Evolutionary conservation across 2,113 vertebrate genomes (phyloP).

Genomic region (Cochlearius cochlearius): DNA sequence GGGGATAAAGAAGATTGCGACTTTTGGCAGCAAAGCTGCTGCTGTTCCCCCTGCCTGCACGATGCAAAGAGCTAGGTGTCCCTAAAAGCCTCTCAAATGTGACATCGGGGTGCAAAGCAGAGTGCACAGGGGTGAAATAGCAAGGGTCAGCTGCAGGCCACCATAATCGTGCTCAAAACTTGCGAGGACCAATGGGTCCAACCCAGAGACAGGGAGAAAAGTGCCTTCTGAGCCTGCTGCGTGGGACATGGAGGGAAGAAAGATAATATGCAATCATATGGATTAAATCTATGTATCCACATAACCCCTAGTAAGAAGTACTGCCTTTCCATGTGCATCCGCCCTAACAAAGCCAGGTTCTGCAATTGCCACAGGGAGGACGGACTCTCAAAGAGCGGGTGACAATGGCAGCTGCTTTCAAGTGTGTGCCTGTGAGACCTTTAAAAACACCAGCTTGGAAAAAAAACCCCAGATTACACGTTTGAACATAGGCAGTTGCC

Average conservation of each 20-base stretch:
- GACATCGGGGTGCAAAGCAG: background rate
- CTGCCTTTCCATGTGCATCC: background rate
- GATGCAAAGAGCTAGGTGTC: background rate
- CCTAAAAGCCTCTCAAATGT: background rate
- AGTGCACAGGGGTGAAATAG: background rate
- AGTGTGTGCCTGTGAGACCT: background rate
- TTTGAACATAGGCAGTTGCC: constrained; percentile 7
- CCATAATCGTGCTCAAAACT: background rate
- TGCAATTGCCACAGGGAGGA: constrained; percentile 32
- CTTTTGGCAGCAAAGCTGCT: background rate
- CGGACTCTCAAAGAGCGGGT: constrained; percentile 25
- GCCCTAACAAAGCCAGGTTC: constrained; percentile 20
- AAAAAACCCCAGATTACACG: background rate
- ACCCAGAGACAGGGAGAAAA: background rate
- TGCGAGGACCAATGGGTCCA: fast-evolving
- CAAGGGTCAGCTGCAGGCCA: background rate
- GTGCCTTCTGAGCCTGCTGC: background rate
- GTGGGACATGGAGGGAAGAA: background rate
- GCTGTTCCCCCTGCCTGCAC: background rate
- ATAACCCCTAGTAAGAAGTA: background rate
- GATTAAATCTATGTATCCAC: background rate
- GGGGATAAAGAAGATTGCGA: background rate
- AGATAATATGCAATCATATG: background rate
- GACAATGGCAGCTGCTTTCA: constrained; percentile 52
- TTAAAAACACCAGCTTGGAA: background rate